Percentiles rank a stretch among this genome's conserved stretches.
Conservation (phyloP, 2,113 vertebrate species). For the Oncorhynchus tshawytscha region DNA sequence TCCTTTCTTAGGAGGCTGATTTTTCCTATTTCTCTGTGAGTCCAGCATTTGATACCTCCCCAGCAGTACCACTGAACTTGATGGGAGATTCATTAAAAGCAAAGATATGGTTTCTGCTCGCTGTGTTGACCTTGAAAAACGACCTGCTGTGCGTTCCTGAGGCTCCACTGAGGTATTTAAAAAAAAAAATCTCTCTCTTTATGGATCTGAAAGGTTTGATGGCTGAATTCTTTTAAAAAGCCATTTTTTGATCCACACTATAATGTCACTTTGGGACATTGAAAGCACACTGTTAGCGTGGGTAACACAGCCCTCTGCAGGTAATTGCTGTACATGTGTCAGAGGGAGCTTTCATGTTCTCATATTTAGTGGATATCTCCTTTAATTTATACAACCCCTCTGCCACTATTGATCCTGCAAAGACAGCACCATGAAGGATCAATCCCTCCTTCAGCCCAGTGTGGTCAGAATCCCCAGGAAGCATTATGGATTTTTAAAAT, state of each 20-base stretch:
- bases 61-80: constrained; percentile 22
- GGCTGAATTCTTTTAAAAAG: not conserved
- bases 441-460: constrained; percentile 78
- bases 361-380: constrained; percentile 75
- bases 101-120: constrained; percentile 46
- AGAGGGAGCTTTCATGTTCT: constrained; percentile 53
- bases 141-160: constrained; percentile 21
- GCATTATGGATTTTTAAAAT: constrained; percentile 96
- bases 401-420: constrained; percentile 88
- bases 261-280: not conserved
- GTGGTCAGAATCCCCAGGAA: constrained; percentile 82
- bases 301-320: constrained; percentile 32
- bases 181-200: not conserved
- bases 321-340: constrained; percentile 70
- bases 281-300: constrained; percentile 22
- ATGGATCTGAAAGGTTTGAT: constrained; percentile 28
- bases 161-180: not conserved
- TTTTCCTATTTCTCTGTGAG: constrained; percentile 51
- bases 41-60: constrained; percentile 53
- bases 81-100: constrained; percentile 47
- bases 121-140: constrained; percentile 24
- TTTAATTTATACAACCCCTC: constrained; percentile 95
- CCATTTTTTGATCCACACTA: not conserved
- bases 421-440: constrained; percentile 84
- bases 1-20: constrained; percentile 59